A percentile compares a stretch with the other conserved stretches of the same genome.
Conservation (phyloP, 2,888 invertebrate genomes). For the Mystacides longicornis region DNA sequence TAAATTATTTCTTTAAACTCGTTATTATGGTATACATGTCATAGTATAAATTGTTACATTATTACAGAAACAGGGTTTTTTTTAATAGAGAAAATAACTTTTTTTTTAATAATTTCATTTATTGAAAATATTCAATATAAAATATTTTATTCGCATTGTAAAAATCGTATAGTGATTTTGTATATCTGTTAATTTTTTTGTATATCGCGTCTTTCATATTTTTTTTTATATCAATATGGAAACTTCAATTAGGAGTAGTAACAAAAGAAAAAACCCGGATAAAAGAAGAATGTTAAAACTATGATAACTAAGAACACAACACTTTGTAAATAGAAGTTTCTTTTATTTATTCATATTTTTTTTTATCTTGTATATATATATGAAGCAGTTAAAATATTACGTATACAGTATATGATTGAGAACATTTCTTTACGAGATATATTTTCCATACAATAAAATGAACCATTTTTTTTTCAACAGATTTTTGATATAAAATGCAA, state of each 20-base stretch:
- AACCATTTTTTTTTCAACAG: too few species aligned
- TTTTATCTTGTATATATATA: not conserved
- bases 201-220: too few species aligned
- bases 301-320: conserved; percentile 2
- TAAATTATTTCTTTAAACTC: conserved; percentile 1
- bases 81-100: not conserved
- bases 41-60: conserved; percentile 3
- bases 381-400: conserved; percentile 20
- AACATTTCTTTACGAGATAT: conserved; percentile 4
- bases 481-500: too few species aligned
- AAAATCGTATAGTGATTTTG: not conserved
- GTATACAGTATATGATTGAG: conserved; percentile 21
- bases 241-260: not conserved
- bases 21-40: not conserved
- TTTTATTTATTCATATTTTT: too few species aligned
- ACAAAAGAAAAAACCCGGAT: not conserved
- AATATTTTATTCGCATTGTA: too few species aligned
- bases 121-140: too few species aligned
- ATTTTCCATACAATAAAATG: too few species aligned
- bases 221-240: not conserved
- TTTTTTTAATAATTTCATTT: not conserved
- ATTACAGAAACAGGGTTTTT: not conserved
- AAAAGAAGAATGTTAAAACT: not conserved
- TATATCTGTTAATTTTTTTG: not conserved
- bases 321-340: not conserved